Base-by-base conservation (phyloP, 1,140 invertebrate genomes). In the Paralvinella palmiformis region DNA sequence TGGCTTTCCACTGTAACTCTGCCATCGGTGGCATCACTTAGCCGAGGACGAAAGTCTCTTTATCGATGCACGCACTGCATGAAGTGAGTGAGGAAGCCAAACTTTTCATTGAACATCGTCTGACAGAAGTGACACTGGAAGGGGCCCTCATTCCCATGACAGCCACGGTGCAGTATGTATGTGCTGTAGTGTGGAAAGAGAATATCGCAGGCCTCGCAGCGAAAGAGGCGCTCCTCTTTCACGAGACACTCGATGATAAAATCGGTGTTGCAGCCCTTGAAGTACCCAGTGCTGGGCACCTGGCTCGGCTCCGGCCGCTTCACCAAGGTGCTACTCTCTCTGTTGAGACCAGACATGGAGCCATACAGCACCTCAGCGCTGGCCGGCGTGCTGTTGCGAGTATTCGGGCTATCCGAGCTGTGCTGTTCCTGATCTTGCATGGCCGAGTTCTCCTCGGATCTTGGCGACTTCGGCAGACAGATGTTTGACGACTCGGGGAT, bases 91-190 rank as follows among this genome's bases (percentile, higher is more conserved):
- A 55, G 27, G 50, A 63, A 63, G 31, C 62, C 50, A 37, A 63
- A 63, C 50, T 56, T 56, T 4, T 57, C 50, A 22, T 13, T 27
- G 24, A 63, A 63, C 3, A 37, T 13, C 15, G 27, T 31, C 33
- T 56, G 48, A 63, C 62, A 63, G 53, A 63, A 63, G 33, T 63
- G 62, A 33, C 62, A 63, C 33, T 63, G 62, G 53, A 41, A 63
- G 17, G 62, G 24, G 45, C 37, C 24, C 3, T 57, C 31, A 32
- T 55, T 63, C 17, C 62, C 62, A 27, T 63, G 62, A 37, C 62
- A 63, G 29, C 62, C 62, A 6, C 32, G 50, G 37, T 63, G 62
- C 17, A 63, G 35, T 24, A 63, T 22, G 37, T 36, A 63, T 7
- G 32, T 63, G 62, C 62, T 63, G 62, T 63, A 63, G 13, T 57